Evolutionary conservation across 37 sponge, comb jelly and placozoan genomes (phyloP), one percentile per base, ranked within the genome.

Genomic region (Lycopodina hypogea): DNA sequence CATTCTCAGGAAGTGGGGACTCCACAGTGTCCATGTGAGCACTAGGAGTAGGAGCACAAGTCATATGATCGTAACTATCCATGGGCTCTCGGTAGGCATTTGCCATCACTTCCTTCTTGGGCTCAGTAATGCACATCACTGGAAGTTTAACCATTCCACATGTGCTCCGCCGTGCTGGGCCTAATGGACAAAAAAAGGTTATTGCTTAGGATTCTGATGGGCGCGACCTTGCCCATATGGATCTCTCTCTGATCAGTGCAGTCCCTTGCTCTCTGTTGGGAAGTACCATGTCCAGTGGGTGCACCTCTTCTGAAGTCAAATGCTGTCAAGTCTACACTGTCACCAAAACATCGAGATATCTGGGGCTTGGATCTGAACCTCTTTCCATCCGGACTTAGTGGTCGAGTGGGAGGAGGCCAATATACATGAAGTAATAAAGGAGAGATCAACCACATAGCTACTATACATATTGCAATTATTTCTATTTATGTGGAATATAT

Each of bases 341-440:
- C 88, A 8, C 95, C 95, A 0, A 94, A 81, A 59, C 75, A 86
- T 34, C 83, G 68, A 4, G 72, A 79, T 59, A 94, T 86, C 64
- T 94, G 90, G n/a, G 91, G 95, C 65, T 90, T 90, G n/a, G 95
- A 94, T 21, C 95, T 81, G 61, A 94, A 94, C 50, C 87, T 90
- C 63, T 84, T 88, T 1, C 95, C 95, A 78, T 82, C 77, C 19
- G 95, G 95, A 77, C 95, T 94, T n/a, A n/a, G n/a, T n/a, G n/a
- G n/a, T n/a, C n/a, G n/a, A n/a, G n/a, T n/a, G n/a, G n/a, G n/a
- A n/a, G n/a, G n/a, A n/a, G n/a, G n/a, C n/a, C n/a, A n/a, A n/a
- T n/a, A n/a, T n/a, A n/a, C n/a, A n/a, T n/a, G n/a, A n/a, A n/a
- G n/a, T n/a, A n/a, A n/a, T n/a, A n/a, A n/a, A n/a, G n/a, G n/a